Evolutionary conservation across 2,113 vertebrate genomes (phyloP).

Genomic region (Dolichotis patagonum): DNA sequence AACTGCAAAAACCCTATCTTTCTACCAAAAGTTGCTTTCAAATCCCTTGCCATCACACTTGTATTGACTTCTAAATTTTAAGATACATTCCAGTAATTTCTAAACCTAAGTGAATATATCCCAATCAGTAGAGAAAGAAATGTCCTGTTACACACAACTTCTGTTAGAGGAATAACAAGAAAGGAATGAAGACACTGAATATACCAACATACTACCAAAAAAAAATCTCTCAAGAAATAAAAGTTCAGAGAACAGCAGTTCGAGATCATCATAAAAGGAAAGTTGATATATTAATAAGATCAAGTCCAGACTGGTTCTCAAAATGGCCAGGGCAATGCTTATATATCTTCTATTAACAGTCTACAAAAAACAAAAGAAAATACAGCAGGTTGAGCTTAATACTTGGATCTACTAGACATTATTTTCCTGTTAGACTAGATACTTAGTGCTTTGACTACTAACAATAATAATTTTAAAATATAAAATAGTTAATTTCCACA

Average conservation of each 20-base stretch:
- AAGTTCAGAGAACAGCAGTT: neutral
- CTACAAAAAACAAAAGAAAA: neutral
- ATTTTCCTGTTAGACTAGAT: neutral
- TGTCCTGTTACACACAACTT: neutral
- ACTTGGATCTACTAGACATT: neutral
- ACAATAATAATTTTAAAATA: neutral
- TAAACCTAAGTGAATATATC: neutral
- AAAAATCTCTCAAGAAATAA: neutral
- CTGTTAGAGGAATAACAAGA: neutral
- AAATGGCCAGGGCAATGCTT: neutral
- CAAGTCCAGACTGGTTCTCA: neutral
- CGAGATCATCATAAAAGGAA: neutral
- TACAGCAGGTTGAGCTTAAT: neutral
- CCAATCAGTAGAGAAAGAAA: neutral
- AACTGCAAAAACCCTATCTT: neutral
- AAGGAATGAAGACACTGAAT: neutral
- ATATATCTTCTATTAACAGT: neutral
- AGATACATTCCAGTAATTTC: neutral
- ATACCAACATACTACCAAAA: neutral
- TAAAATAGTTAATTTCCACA: neutral
- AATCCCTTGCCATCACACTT: neutral
- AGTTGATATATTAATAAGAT: neutral
- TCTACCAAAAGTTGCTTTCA: neutral
- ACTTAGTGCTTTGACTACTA: neutral
- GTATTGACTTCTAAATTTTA: neutral